These are phyloP conservation scores for Pseudopodoces humilis DNA, from an alignment of 2,113 vertebrate genomes.

Conservation along the genomic window DNA sequence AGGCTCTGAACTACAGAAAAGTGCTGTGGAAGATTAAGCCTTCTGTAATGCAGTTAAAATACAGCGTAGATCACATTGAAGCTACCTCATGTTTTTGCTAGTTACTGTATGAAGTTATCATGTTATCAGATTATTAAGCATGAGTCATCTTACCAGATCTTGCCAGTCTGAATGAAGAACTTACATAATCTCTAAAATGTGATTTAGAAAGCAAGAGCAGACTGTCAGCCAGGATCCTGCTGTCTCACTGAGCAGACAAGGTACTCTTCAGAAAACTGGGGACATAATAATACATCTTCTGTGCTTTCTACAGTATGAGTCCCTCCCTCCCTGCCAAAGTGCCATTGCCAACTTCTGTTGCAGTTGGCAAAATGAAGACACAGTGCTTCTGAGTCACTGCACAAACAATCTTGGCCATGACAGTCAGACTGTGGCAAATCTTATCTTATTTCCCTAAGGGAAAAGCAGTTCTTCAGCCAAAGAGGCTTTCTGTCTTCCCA, in stretches of 20 bases:
- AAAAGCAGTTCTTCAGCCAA: neutral
- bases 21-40: neutral
- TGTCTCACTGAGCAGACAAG: neutral
- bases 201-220: neutral
- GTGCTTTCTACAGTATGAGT: neutral
- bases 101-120: neutral
- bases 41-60: conserved; percentile 19
- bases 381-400: neutral
- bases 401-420: neutral
- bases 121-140: conserved; percentile 15
- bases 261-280: neutral
- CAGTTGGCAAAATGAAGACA: neutral
- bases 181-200: conserved; percentile 23
- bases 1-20: neutral
- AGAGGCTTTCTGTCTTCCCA: neutral
- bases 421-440: neutral
- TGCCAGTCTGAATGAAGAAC: neutral
- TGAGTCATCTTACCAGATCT: conserved; percentile 27
- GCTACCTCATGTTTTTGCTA: neutral
- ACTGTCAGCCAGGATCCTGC: neutral
- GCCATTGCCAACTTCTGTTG: neutral
- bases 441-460: neutral
- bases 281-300: neutral
- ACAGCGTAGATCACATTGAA: neutral
- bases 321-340: neutral